Evolutionary conservation across 2,113 vertebrate species (phyloP), one percentile per base, ranked within the genome.

Genomic region (Bothrops jararaca): DNA sequence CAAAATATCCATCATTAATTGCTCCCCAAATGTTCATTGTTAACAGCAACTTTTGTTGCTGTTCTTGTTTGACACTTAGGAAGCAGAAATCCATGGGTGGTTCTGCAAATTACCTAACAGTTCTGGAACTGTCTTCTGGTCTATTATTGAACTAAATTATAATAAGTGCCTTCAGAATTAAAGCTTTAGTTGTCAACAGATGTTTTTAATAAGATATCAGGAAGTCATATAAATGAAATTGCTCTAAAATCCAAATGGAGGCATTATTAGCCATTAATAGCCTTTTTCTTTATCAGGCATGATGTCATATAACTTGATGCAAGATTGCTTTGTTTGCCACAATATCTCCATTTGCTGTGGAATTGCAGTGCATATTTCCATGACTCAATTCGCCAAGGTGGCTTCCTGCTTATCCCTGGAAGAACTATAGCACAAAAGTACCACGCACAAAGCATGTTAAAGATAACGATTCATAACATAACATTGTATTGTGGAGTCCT

Each of bases 391-490:
- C 96, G 53, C 95, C 92, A 74, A 92, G 93, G 91, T 90, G 91
- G 93, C 91, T 96, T 95, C 92, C 90, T 93, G 91, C 50, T 0
- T 94, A 95, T 94, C 80, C 91, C 91, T 96, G 91, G 39, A 85
- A 18, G 92, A 92, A 94, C 42, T 80, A 42, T 1, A 42, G 22
- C 34, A 80, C 74, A 42, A 95, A 90, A 93, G 88, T n/a, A 89
- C 88, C 48, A 95, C 93, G 92, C 93, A 0, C 94, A 95, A 96
- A 97, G 96, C 96, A 96, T 96, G 95, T 95, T 94, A 96, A 95
- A 96, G 95, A 93, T 92, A 94, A 95, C 92, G 45, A 91, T 95
- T 95, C 93, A 48, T 58, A 93, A 92, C 89, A 94, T 85, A 56
- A 39, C 24, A 24, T 56, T 93, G 24, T 3, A 29, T 93, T 93